phyloP scores from a whole-genome alignment of 2,113 vertebrate genomes.

The Cottus gobio region DNA sequence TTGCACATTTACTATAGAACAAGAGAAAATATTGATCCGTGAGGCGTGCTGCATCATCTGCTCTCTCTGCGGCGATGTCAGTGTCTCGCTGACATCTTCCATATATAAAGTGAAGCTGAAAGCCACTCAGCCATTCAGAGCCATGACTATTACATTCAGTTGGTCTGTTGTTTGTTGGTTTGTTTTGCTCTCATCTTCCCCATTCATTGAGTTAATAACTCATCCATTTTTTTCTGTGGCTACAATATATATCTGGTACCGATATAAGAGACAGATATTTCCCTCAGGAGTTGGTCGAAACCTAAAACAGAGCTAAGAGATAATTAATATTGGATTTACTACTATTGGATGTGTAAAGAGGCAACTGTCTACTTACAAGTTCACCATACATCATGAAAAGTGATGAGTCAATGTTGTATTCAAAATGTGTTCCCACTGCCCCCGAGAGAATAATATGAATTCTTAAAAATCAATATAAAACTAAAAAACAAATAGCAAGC shows the following conservation, averaged over 20 bases:
- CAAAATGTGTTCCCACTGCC: background rate
- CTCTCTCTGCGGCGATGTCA: background rate
- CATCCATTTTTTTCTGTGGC: background rate
- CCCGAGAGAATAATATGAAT: too few relatives aligned
- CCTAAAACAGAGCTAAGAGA: background rate
- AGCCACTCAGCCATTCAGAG: background rate
- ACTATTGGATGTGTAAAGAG: background rate
- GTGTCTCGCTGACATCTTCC: background rate
- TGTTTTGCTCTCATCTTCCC: background rate
- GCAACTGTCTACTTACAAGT: background rate
- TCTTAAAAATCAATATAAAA: background rate
- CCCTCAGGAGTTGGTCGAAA: background rate
- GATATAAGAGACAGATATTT: background rate
- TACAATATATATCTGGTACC: background rate
- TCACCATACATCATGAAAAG: background rate
- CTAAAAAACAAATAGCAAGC: background rate
- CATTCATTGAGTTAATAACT: background rate
- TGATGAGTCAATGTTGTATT: background rate
- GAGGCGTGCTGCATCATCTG: background rate
- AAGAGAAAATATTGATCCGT: conserved; percentile 52
- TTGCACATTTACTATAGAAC: conserved; percentile 15
- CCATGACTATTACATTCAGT: background rate
- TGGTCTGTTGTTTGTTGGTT: background rate
- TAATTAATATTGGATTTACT: background rate
- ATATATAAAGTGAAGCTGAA: background rate